Evolutionary conservation across 2,113 vertebrate species (phyloP).

Genomic region (Talpa occidentalis): DNA sequence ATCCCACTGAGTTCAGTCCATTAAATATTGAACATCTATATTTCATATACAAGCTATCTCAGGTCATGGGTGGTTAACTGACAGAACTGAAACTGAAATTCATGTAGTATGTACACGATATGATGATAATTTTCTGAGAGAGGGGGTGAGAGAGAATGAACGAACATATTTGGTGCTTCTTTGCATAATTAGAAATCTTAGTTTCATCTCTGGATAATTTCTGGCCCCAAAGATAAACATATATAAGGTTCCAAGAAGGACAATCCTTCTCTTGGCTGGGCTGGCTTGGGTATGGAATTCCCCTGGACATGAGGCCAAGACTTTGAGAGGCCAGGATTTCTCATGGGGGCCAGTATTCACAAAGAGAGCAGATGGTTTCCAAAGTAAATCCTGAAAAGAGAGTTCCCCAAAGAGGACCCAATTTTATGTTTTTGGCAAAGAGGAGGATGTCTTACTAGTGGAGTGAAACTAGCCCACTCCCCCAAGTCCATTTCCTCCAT

Average conservation of each 20-base stretch:
- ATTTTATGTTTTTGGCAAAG: constrained; percentile 48
- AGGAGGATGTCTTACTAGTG: not conserved
- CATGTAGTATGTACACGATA: not conserved
- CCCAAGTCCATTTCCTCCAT: not conserved
- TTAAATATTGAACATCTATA: not conserved
- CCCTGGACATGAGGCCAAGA: constrained; percentile 6
- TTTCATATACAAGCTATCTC: not conserved
- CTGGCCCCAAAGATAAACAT: not conserved
- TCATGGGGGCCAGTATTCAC: not conserved
- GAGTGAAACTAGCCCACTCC: constrained; percentile 40
- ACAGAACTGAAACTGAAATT: constrained; percentile 21
- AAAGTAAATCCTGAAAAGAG: constrained; percentile 44
- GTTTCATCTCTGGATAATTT: constrained; percentile 36
- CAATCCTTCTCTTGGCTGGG: not conserved
- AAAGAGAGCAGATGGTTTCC: constrained; percentile 50
- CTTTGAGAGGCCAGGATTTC: constrained; percentile 18
- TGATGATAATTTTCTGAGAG: not conserved
- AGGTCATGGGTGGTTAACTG: not conserved
- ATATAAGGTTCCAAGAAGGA: not conserved
- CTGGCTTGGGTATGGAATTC: constrained; percentile 27
- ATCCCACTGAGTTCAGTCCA: not conserved
- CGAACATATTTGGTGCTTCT: not conserved
- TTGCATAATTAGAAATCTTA: constrained; percentile 51
- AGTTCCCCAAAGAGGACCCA: not conserved
- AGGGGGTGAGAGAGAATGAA: not conserved